phyloP scores from a whole-genome alignment of 2,888 invertebrate species.

The Protula sp. region DNA sequence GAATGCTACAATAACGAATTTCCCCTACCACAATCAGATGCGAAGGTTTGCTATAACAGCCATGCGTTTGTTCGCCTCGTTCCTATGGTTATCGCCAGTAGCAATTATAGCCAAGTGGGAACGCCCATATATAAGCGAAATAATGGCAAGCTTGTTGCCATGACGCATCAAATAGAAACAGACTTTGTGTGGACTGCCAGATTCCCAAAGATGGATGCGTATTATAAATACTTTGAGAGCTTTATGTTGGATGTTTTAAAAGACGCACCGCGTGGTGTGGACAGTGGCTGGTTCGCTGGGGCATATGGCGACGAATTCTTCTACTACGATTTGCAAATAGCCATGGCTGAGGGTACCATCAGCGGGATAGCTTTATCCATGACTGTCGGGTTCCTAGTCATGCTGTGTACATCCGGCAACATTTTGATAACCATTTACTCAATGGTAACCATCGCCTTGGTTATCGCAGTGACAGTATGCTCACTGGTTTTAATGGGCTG shows the following conservation, averaged over 20 bases:
- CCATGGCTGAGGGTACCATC: slow-evolving; percentile 73
- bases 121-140: not conserved
- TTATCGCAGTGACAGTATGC: slow-evolving; percentile 74
- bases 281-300: slow-evolving; percentile 3
- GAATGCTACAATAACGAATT: not conserved
- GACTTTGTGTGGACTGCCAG: not conserved
- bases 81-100: not conserved
- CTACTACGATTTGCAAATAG: not conserved
- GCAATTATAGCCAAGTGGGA: not conserved
- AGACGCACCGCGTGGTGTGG: not conserved
- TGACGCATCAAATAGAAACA: not conserved
- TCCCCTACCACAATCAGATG: not conserved
- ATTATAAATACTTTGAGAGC: not conserved
- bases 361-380: slow-evolving; percentile 76
- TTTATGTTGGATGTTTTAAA: not conserved
- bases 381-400: slow-evolving; percentile 67
- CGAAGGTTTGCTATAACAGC: not conserved
- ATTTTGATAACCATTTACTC: slow-evolving; percentile 76
- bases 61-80: not conserved
- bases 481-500: slow-evolving; percentile 62
- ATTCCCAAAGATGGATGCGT: not conserved
- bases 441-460: slow-evolving; percentile 73
- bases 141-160: too few relatives aligned
- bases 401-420: slow-evolving; percentile 77
- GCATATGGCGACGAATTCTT: not conserved